These are phyloP conservation scores for Chymomyza caudatula DNA, from an alignment of 2,888 invertebrate genomes.

Conservation along the genomic window DNA sequence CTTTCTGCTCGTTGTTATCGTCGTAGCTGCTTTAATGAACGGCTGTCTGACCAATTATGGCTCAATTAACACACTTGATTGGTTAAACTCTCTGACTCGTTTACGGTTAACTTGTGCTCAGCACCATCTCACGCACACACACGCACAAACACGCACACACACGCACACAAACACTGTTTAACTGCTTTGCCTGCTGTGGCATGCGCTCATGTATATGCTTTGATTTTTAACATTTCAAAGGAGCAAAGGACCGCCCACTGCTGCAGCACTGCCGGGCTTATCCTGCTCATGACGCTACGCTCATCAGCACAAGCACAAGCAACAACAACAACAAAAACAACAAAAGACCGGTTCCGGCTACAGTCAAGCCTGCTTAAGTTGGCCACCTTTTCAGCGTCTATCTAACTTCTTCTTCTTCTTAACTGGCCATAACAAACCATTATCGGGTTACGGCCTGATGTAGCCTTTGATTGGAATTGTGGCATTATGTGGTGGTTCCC, in stretches of 20 bases:
- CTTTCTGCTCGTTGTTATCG: conserved; percentile 20
- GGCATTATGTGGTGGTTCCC: too few relatives aligned
- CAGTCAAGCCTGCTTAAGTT: too few relatives aligned
- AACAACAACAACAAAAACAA: conserved; percentile 3
- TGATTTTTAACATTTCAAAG: conserved; percentile 57
- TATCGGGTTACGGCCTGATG: too few relatives aligned
- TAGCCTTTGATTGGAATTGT: too few relatives aligned
- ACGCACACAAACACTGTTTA: background rate
- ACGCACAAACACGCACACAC: background rate
- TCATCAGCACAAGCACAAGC: conserved; percentile 12
- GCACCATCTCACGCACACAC: background rate
- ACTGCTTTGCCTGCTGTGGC: background rate
- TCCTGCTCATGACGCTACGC: background rate
- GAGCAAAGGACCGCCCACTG: background rate
- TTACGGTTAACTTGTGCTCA: conserved; percentile 24
- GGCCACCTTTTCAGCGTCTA: too few relatives aligned
- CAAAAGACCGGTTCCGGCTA: background rate
- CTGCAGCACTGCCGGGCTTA: background rate
- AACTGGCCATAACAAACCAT: too few relatives aligned
- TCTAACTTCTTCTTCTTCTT: too few relatives aligned
- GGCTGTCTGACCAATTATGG: conserved; percentile 69
- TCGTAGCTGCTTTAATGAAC: conserved; percentile 28
- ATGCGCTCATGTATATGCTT: conserved; percentile 27
- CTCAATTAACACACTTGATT: conserved; percentile 70
- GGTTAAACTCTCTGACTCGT: conserved; percentile 42